Evolutionary conservation across 2,113 vertebrate genomes (phyloP).

Genomic region (Bolborhynchus lineola): DNA sequence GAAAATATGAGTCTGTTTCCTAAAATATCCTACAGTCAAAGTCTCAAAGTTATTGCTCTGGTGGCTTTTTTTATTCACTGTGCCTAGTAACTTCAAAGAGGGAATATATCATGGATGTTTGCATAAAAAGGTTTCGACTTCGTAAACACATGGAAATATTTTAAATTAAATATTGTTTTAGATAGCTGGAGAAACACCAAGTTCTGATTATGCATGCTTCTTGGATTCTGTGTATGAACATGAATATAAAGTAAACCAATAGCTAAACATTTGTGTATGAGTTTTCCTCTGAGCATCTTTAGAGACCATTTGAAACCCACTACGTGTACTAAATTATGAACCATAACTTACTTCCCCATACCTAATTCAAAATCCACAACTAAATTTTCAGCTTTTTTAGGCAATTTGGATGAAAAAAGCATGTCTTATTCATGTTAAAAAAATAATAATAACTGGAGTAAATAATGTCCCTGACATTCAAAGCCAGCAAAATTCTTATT

Average conservation of each 20-base stretch:
- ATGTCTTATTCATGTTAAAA: neutral
- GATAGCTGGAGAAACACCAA: constrained; percentile 44
- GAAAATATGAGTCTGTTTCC: neutral
- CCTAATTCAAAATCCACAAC: neutral
- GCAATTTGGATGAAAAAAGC: neutral
- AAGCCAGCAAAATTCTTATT: neutral
- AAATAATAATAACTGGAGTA: neutral
- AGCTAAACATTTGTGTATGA: neutral
- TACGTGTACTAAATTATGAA: neutral
- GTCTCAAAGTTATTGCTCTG: neutral
- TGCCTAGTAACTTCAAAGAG: constrained; percentile 5
- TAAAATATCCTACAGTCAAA: neutral
- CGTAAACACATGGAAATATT: constrained; percentile 36
- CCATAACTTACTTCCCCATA: neutral
- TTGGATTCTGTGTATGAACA: constrained; percentile 11
- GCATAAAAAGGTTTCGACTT: constrained; percentile 5
- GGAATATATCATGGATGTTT: neutral
- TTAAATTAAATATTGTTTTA: constrained; percentile 11
- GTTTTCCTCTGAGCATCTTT: constrained; percentile 8
- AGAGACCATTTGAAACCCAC: neutral
- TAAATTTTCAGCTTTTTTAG: neutral
- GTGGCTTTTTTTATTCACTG: neutral
- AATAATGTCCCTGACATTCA: neutral
- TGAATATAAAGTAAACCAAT: neutral
- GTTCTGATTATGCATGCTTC: neutral